Conservation (phyloP, 2,797 vertebrate species). For the Pangasius djambal region DNA sequence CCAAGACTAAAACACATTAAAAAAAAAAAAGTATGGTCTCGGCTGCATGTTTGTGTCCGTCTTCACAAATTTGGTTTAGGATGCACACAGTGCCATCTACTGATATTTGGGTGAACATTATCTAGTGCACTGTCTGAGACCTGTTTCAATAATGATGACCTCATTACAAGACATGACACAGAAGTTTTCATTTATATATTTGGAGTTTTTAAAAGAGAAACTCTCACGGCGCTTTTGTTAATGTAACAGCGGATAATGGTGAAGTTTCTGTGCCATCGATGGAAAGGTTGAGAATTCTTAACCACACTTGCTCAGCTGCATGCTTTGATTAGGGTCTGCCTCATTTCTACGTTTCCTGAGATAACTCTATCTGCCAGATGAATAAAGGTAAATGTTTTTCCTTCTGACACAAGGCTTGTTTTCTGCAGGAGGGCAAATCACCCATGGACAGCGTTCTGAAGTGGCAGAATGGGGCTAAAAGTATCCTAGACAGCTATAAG, state of each 20-base stretch:
- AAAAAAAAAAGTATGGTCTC: background rate
- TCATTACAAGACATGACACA: background rate
- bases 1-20: background rate
- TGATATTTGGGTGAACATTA: slow-evolving; percentile 10
- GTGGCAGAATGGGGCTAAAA: slow-evolving; percentile 87
- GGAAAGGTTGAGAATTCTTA: background rate
- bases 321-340: background rate
- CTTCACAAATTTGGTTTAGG: background rate
- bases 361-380: background rate
- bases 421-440: slow-evolving; percentile 80
- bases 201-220: background rate
- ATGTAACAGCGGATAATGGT: background rate
- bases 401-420: background rate
- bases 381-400: background rate
- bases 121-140: background rate
- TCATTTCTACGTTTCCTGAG: background rate
- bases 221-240: background rate
- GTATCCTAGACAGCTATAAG: slow-evolving; percentile 78
- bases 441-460: slow-evolving; percentile 83
- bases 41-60: background rate
- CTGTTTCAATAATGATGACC: background rate
- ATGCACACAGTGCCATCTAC: slow-evolving; percentile 48
- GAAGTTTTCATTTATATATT: background rate
- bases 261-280: background rate
- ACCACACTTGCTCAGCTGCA: background rate